A percentile compares a stretch with the other conserved stretches of the same genome.
Conservation (phyloP, 2,113 vertebrate species). For the Ovibos moschatus region DNA sequence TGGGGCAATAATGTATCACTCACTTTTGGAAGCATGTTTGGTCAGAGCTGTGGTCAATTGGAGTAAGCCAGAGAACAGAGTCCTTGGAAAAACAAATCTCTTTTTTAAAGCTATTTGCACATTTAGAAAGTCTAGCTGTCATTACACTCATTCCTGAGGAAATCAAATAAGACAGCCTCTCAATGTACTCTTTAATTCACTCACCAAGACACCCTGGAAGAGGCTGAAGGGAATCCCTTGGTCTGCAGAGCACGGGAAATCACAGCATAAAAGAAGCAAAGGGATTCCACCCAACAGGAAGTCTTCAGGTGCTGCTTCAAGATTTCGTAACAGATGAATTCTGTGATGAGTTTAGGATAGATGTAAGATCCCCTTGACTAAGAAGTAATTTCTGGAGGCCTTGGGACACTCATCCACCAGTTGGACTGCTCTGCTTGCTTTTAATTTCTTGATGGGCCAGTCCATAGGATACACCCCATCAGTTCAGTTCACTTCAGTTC, state of each 20-base stretch:
- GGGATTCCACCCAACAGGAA: not conserved
- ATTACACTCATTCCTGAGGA: slow-evolving; percentile 56
- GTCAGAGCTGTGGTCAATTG: slow-evolving; percentile 47
- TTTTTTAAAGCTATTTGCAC: slow-evolving; percentile 34
- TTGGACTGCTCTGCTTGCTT: not conserved
- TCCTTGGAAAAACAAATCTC: slow-evolving; percentile 44
- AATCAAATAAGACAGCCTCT: slow-evolving; percentile 62
- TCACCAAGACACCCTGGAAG: slow-evolving; percentile 30
- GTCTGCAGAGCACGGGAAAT: slow-evolving; percentile 5
- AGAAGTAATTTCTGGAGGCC: not conserved
- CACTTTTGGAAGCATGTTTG: not conserved
- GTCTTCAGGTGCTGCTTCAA: not conserved
- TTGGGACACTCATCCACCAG: not conserved
- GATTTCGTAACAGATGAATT: not conserved
- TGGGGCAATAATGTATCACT: slow-evolving; percentile 67
- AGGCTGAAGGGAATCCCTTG: not conserved
- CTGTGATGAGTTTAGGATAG: not conserved
- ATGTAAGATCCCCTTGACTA: not conserved
- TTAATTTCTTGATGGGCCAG: not conserved
- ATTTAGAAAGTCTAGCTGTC: slow-evolving; percentile 51
- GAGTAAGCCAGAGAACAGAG: not conserved
- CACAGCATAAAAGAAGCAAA: not conserved
- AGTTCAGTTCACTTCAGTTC: too few species aligned
- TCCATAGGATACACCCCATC: not conserved
- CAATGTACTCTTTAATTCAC: slow-evolving; percentile 70